Evolutionary conservation across 1,140 invertebrate species (phyloP), one percentile per base, ranked within the genome.

Genomic region (Penaeus indicus): DNA sequence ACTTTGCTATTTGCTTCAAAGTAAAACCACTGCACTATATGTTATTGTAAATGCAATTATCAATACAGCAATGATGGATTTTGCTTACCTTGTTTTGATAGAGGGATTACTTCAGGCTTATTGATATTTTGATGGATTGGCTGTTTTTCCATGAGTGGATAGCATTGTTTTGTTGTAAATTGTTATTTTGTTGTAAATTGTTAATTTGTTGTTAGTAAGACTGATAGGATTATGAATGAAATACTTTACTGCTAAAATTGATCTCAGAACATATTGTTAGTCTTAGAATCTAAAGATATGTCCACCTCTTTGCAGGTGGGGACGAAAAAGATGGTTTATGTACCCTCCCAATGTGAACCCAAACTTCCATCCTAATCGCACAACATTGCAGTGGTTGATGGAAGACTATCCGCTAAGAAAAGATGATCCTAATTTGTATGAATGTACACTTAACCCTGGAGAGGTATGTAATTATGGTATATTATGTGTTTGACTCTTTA

Each of bases 321-420:
- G 91, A 22, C 54, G 90, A 16, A 91, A 91, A 64, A 80, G 91
- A 10, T 91, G 91, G 91, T 91, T 91, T 60, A 87, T 91, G 54
- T 89, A 89, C 62, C 86, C 88, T 64, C 91, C 91, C 27, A 85
- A 90, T 25, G 75, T 84, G 7, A 89, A 80, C 8, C 91, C 91
- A 3, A 78, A 75, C 22, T 91, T 91, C 77, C 89, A 91, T 80
- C 91, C 91, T 13, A 91, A 91, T 63, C 85, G 88, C 13, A 91
- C 91, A 38, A 91, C 91, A n/a, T 69, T 91, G 25, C 91, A 91
- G 63, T 91, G 91, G 91, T 72, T 91, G 38, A 78, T 87, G 5
- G 84, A 91, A 77, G 91, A 90, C 22, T 91, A 91, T 60, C 89
- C 89, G 16, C 60, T 69, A 21, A 22, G 64, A n/a, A 86, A 86